These are phyloP conservation scores for Callitettix versicolor DNA, from an alignment of 1,140 invertebrate species.

Conservation along the genomic window DNA sequence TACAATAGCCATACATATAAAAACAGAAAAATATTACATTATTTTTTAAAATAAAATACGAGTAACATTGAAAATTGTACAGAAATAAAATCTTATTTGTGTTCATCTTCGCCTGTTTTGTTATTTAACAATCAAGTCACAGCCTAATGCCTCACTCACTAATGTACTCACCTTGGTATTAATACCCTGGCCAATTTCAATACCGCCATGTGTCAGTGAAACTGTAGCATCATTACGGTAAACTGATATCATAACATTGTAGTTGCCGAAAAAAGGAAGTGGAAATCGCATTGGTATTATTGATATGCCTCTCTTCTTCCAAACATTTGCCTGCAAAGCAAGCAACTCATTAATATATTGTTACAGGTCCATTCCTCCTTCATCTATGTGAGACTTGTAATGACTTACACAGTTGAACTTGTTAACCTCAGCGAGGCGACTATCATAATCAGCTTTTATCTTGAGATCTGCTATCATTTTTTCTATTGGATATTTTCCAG, in stretches of 20 bases:
- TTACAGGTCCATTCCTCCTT: too few relatives aligned
- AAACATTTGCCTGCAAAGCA: constrained; percentile 45
- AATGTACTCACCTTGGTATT: constrained; percentile 41
- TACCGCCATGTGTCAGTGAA: constrained; percentile 61
- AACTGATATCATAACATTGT: constrained; percentile 53
- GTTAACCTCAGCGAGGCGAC: constrained; percentile 41
- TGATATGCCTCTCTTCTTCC: constrained; percentile 60
- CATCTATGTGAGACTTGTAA: too few relatives aligned
- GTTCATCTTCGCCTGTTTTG: too few relatives aligned
- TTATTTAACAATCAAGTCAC: too few relatives aligned
- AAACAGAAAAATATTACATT: too few relatives aligned
- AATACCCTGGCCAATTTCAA: constrained; percentile 80
- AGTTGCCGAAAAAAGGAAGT: constrained; percentile 43
- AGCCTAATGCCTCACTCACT: too few relatives aligned
- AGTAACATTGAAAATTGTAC: too few relatives aligned
- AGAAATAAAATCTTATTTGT: too few relatives aligned
- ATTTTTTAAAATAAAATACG: too few relatives aligned
- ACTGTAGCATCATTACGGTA: constrained; percentile 68
- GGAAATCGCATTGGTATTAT: constrained; percentile 55
- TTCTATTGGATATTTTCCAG: constrained; percentile 1
- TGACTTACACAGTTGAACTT: constrained; percentile 50
- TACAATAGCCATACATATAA: too few relatives aligned
- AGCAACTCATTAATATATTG: too few relatives aligned
- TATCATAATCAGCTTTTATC: constrained; percentile 46
- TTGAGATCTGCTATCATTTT: constrained; percentile 47